Evolutionary conservation across 2,113 vertebrate genomes (phyloP).

Genomic region (Ammodytes marinus): DNA sequence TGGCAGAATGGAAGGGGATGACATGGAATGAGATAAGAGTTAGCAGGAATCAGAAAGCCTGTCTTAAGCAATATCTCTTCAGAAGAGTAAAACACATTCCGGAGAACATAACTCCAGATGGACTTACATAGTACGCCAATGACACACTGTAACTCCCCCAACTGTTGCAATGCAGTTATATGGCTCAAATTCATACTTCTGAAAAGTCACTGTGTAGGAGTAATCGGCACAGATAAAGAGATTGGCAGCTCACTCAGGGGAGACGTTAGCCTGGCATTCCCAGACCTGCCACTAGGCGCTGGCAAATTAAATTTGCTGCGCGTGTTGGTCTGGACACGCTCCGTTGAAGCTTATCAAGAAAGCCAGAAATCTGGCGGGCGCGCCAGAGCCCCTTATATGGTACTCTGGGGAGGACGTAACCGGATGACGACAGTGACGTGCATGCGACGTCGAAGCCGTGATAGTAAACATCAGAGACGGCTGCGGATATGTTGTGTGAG

Average conservation of each 20-base stretch:
- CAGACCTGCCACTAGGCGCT: no score
- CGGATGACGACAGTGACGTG: no score
- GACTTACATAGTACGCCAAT: slow-evolving; percentile 59
- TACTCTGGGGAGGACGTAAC: no score
- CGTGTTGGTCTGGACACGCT: no score
- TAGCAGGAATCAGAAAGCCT: not conserved
- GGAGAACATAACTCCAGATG: slow-evolving; percentile 61
- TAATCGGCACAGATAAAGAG: slow-evolving; percentile 44
- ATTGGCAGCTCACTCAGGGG: slow-evolving; percentile 37
- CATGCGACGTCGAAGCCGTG: no score
- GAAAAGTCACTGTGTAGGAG: slow-evolving; percentile 65
- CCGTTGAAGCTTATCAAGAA: no score
- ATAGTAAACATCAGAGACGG: no score
- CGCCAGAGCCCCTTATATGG: no score
- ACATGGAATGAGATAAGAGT: not conserved
- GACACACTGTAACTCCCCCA: slow-evolving; percentile 39
- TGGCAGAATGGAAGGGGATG: not conserved
- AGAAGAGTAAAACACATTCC: slow-evolving; percentile 32
- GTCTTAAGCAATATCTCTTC: slow-evolving; percentile 25
- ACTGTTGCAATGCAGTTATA: slow-evolving; percentile 43
- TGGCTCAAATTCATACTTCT: slow-evolving; percentile 49
- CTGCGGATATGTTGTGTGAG: no score
- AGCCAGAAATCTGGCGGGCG: no score
- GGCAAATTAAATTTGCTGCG: no score
- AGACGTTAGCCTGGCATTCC: no score